A percentile compares a stretch with the other conserved stretches of the same genome.
phyloP scores from a whole-genome alignment of 92 coral and sea anemone genomes.

The Heteractis magnifica region DNA sequence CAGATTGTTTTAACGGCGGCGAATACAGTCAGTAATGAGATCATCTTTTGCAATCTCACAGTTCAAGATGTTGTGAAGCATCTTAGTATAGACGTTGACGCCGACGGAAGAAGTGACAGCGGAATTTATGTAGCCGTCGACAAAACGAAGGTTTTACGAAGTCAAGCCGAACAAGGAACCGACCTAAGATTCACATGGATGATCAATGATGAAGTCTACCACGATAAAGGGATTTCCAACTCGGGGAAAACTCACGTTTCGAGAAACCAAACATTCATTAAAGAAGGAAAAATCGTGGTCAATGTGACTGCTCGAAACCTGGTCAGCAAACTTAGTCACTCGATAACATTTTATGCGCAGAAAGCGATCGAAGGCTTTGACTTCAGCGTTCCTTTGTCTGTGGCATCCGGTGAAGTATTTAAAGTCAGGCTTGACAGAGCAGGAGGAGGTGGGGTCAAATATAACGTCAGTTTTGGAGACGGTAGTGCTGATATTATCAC shows the following conservation, averaged over 20 bases:
- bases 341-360: constrained; percentile 56
- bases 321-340: constrained; percentile 56
- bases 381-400: constrained; percentile 36
- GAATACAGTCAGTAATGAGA: constrained; percentile 64
- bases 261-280: constrained; percentile 44
- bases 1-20: constrained; percentile 56
- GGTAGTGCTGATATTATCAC: constrained; percentile 58
- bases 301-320: constrained; percentile 61
- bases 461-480: constrained; percentile 56
- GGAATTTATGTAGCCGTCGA: constrained; percentile 49
- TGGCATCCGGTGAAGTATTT: constrained; percentile 45
- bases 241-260: constrained; percentile 41
- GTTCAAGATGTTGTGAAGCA: constrained; percentile 69
- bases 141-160: constrained; percentile 15
- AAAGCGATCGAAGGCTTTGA: constrained; percentile 63
- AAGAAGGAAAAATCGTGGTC: constrained; percentile 40
- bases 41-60: constrained; percentile 66
- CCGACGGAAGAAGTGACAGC: constrained; percentile 32
- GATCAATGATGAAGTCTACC: constrained; percentile 25
- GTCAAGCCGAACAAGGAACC: constrained; percentile 60
- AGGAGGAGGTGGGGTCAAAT: constrained; percentile 71
- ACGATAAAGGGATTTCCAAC: constrained; percentile 20
- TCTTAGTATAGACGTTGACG: constrained; percentile 37
- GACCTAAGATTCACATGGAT: constrained; percentile 55
- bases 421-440: constrained; percentile 19